Evolutionary conservation across 2,113 vertebrate genomes (phyloP).

Genomic region (Cnemophilus loriae): DNA sequence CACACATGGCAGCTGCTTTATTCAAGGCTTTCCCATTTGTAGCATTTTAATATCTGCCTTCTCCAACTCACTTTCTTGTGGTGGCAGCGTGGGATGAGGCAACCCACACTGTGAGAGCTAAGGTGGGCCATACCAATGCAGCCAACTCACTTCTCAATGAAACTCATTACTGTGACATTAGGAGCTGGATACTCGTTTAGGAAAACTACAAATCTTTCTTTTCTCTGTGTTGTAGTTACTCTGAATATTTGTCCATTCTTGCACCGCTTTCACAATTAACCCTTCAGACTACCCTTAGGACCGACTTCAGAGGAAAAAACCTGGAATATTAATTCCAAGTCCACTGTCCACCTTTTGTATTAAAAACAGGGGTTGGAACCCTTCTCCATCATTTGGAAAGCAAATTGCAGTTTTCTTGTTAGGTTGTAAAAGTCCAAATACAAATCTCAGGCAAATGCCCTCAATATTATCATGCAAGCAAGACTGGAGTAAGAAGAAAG

Average conservation of each 20-base stretch:
- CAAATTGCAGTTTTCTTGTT: not conserved
- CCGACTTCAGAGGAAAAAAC: not conserved
- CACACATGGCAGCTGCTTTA: not conserved
- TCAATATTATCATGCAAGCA: not conserved
- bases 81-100: not conserved
- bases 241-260: not conserved
- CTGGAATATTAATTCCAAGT: not conserved
- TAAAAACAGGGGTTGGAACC: accelerated
- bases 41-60: not conserved
- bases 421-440: not conserved
- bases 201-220: not conserved
- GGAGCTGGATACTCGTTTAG: not conserved
- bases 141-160: not conserved
- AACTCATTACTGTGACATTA: not conserved
- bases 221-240: not conserved
- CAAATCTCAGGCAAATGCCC: not conserved
- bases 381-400: not conserved
- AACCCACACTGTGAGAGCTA: not conserved
- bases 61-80: not conserved
- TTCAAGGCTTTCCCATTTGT: not conserved
- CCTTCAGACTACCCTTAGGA: not conserved
- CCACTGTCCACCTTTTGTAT: not conserved
- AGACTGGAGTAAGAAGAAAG: not conserved
- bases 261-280: not conserved
- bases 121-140: not conserved